Percentiles rank a stretch among this genome's conserved stretches.
These are phyloP conservation scores for Peromyscus leucopus DNA, from an alignment of 2,113 vertebrate genomes.

Conservation along the genomic window DNA sequence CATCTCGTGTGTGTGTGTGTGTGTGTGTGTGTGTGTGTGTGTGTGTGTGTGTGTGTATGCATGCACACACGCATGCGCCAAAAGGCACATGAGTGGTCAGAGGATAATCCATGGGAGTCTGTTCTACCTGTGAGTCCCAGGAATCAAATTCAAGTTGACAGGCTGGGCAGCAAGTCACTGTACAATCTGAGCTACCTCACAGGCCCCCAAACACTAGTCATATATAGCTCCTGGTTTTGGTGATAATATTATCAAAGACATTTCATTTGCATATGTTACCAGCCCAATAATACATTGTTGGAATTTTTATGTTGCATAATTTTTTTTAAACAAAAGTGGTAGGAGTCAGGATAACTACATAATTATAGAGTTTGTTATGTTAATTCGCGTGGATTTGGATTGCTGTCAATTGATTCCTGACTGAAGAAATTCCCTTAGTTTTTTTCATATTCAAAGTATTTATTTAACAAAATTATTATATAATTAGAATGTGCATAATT, in stretches of 20 bases:
- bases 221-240: not conserved
- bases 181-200: not conserved
- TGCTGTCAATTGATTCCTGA: not conserved
- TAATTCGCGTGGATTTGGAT: not conserved
- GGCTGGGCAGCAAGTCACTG: not conserved
- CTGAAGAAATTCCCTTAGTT: not conserved
- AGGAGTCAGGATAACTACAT: not conserved
- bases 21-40: not conserved
- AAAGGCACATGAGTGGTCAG: not conserved
- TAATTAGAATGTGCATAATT: not conserved
- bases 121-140: not conserved
- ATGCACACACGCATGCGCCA: not conserved
- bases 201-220: not conserved
- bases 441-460: not conserved
- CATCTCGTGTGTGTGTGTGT: not conserved
- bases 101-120: not conserved
- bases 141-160: not conserved
- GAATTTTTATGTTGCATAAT: not conserved
- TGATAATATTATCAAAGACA: not conserved
- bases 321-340: not conserved
- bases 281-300: not conserved
- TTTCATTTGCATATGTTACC: not conserved
- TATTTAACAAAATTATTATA: not conserved
- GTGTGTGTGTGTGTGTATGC: not conserved
- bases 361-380: not conserved